Evolutionary conservation across 2,113 vertebrate species (phyloP).

Genomic region (Platichthys stellatus): DNA sequence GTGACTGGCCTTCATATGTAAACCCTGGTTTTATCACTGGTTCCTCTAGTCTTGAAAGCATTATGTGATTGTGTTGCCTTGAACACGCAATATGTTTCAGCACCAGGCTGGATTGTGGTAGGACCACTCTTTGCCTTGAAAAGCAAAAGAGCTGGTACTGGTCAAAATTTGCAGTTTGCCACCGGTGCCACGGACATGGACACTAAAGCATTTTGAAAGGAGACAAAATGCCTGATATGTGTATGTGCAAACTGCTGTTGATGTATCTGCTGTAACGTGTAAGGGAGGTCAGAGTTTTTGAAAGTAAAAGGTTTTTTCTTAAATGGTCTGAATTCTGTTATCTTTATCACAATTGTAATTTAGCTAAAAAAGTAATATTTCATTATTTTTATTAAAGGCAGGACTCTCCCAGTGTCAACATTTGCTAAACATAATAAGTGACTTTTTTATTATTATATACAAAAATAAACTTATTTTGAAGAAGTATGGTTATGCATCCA

Average conservation of each 20-base stretch:
- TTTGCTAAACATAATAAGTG: too few relatives aligned
- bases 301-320: conserved; percentile 60
- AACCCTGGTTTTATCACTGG: conserved; percentile 50
- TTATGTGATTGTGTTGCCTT: conserved; percentile 61
- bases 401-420: too few relatives aligned
- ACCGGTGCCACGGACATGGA: conserved; percentile 41
- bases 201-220: conserved; percentile 16
- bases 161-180: conserved; percentile 29
- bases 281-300: conserved; percentile 33
- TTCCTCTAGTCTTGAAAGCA: conserved; percentile 58
- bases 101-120: too few relatives aligned
- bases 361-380: too few relatives aligned
- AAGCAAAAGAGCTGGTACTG: neutral
- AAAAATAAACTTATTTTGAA: too few relatives aligned
- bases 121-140: too few relatives aligned
- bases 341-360: neutral
- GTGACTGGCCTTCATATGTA: conserved; percentile 29
- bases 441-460: too few relatives aligned
- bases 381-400: neutral
- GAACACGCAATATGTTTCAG: neutral
- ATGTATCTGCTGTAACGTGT: conserved; percentile 66
- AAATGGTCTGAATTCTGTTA: conserved; percentile 4
- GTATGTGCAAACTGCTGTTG: conserved; percentile 39
- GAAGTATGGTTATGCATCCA: too few relatives aligned
- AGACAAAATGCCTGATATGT: conserved; percentile 40